Base-by-base conservation (phyloP, 2,113 vertebrate species). In the Galbula dea region DNA sequence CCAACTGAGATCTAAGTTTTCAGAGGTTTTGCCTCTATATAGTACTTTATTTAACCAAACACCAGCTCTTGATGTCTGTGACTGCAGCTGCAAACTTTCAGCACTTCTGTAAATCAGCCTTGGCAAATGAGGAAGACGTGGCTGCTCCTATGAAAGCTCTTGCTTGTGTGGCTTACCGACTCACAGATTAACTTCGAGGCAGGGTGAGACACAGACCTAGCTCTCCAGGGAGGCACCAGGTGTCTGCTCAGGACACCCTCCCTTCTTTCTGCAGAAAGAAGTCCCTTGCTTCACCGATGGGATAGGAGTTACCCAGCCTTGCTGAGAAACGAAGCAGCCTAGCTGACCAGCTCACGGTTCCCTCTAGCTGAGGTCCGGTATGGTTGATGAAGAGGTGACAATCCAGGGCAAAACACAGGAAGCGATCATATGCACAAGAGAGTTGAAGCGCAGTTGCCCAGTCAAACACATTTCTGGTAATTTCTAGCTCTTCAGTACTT, bases 61-160 rank as follows among this genome's bases (percentile, higher is more conserved):
- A 36, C 34, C 27, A 48, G 37, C 72, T 88, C 51, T 46, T 67
- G 23, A 73, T 86, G 51, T 43, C 51, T 77, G 43, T 30, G 26
- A 73, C 48, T 91, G 83, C 72, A 94, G 81, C 78, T 93, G 88
- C 32, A 86, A 66, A 55, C 41, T 19, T 80, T 52, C 12, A 91
- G 37, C 65, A 52, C 59, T 91, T 95, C 83, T 91, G 76, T 74
- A 91, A 93, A 88, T 41, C 43, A 86, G 55, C 45, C 57, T 24
- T 8, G 3, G 63, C 79, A 78, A 88, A 95, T 63, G 86, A 93
- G 95, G 90, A 96, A 96, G 75, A 83, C 0, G 1, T 0, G 4
- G 59, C 88, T 66, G 63, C 80, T 93, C 72, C 94, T 55, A 18
- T 71, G 92, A 89, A 88, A 83, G 72, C 32, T 69, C 71, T 89